phyloP scores from a whole-genome alignment of 2,113 vertebrate species.

The Taurulus bubalis region DNA sequence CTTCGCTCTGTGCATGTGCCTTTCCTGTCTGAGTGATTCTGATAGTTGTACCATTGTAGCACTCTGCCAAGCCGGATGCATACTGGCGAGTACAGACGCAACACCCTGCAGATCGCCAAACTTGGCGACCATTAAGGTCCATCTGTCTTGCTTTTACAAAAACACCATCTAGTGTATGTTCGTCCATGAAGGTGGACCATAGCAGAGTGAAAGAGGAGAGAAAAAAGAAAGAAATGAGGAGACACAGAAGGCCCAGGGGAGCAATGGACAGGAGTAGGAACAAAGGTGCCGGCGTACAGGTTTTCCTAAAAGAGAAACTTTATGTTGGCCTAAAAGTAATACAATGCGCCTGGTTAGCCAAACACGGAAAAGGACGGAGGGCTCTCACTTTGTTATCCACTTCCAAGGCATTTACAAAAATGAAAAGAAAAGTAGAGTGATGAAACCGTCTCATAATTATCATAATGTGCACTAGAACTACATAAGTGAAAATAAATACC shows the following conservation, averaged over 20 bases:
- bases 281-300: not conserved
- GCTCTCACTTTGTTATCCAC: constrained; percentile 3
- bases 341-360: constrained; percentile 4
- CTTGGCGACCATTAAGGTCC: constrained; percentile 78
- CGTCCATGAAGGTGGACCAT: constrained; percentile 41
- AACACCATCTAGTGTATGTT: constrained; percentile 62
- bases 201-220: not conserved
- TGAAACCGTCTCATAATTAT: constrained; percentile 22
- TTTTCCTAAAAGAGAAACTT: constrained; percentile 26
- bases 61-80: constrained; percentile 70
- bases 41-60: constrained; percentile 48
- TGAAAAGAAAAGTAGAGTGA: constrained; percentile 1
- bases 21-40: constrained; percentile 54
- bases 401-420: constrained; percentile 13
- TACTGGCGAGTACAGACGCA: constrained; percentile 71
- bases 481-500: not conserved
- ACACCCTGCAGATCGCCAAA: constrained; percentile 74
- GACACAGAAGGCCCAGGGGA: constrained; percentile 22
- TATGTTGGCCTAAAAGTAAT: not conserved
- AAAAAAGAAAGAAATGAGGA: constrained; percentile 1
- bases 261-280: constrained; percentile 19
- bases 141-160: constrained; percentile 79
- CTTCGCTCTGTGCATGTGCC: constrained; percentile 40
- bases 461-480: constrained; percentile 19
- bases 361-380: constrained; percentile 25